These are phyloP conservation scores for Carassius carassius DNA, from an alignment of 2,113 vertebrate species.

Conservation along the genomic window DNA sequence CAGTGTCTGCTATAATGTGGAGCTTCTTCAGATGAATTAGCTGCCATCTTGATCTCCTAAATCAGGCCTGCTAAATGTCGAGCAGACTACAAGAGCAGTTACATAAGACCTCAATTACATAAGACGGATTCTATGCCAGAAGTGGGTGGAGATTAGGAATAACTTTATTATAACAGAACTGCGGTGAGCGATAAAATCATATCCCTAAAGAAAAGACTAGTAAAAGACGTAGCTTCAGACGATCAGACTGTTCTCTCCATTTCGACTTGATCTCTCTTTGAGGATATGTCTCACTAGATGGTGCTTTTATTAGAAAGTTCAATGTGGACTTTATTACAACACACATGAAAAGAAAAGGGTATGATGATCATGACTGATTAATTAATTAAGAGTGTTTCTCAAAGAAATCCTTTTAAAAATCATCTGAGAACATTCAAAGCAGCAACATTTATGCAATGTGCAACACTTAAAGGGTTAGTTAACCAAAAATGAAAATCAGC, in stretches of 20 bases:
- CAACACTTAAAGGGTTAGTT: background rate
- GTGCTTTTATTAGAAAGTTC: conserved; percentile 14
- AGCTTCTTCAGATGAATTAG: conserved; percentile 12
- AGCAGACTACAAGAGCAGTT: conserved; percentile 36
- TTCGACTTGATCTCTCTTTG: background rate
- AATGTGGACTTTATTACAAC: conserved; percentile 6
- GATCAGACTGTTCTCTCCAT: background rate
- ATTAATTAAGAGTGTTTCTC: background rate
- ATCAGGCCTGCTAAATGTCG: conserved; percentile 21
- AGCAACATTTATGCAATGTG: background rate
- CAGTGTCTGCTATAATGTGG: background rate
- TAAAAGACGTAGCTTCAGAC: background rate
- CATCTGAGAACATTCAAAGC: background rate
- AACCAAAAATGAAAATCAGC: too few species aligned
- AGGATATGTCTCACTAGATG: background rate
- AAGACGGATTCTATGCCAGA: conserved; percentile 40
- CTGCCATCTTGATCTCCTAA: conserved; percentile 38
- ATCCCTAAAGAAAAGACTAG: background rate
- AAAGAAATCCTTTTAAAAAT: conserved; percentile 4
- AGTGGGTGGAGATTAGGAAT: conserved; percentile 33
- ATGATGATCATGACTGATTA: background rate
- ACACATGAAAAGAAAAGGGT: background rate
- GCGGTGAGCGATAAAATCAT: conserved; percentile 11
- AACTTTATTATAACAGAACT: conserved; percentile 37
- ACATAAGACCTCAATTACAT: conserved; percentile 50